Evolutionary conservation across 1,140 invertebrate species (phyloP), one percentile per base, ranked within the genome.

Genomic region (Drosophila saltans): DNA sequence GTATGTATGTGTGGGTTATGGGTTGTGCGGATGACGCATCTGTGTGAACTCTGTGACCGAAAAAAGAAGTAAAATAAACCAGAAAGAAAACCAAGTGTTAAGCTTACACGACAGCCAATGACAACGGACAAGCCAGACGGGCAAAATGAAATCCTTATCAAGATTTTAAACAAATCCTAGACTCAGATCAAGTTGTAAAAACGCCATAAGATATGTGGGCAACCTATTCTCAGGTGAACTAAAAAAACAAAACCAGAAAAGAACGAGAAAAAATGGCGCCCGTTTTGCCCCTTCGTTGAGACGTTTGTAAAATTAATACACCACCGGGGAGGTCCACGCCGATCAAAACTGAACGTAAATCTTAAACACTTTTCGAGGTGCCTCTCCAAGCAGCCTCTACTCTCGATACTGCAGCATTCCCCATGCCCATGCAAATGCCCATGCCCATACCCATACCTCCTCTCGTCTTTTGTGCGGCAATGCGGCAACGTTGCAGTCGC

Each of bases 321-420:
- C 72, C 89, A 84, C 81, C 75, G 71, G 83, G 88, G 88, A 91
- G 88, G 88, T 91, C 89, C 89, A 64, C 45, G 57, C 72, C 83
- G 89, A 91, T 91, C 88, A 91, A 91, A 89, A 89, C 75, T 68
- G 83, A 91, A 89, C 89, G 89, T 91, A 91, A 91, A 91, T 91
- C 88, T 91, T 81, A 75, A 80, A 77, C 81, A 84, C 74, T 86
- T 86, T 72, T 76, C 55, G 64, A 67, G 52, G 43, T 41, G 43
- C 30, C 41, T 43, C 28, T 33, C 58, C 56, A 45, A 56, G 41
- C 48, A 57, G 45, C 36, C 73, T 68, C 45, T 24, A 64, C 48
- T 24, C 61, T 62, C 61, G 74, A 78, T 78, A 76, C 45, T 21
- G 21, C 45, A 52, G 45, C 45, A 52, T 52, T 52, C 45, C 21